Evolutionary conservation across 2,113 vertebrate species (phyloP).

Genomic region (Psammodynastes pulverulentus): DNA sequence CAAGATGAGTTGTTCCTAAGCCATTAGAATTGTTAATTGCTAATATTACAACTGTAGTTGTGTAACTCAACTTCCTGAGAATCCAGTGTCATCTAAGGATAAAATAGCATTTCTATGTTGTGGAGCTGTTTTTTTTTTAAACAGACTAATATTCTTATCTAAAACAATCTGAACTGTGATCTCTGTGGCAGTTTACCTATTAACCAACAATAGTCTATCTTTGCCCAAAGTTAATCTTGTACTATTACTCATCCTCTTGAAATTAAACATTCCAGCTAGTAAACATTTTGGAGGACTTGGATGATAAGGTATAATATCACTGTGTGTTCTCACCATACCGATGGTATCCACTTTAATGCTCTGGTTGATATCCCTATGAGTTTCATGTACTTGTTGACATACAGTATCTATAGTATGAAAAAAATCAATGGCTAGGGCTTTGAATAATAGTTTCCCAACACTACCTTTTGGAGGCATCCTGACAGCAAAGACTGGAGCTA

Average conservation of each 20-base stretch:
- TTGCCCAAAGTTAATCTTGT: background rate
- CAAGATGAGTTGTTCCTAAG: background rate
- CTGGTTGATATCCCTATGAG: background rate
- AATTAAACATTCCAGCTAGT: background rate
- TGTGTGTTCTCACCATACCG: background rate
- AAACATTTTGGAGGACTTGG: background rate
- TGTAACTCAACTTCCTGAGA: background rate
- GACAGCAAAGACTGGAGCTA: background rate
- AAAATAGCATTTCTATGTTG: background rate
- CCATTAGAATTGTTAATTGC: background rate
- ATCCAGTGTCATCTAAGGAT: background rate
- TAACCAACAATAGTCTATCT: background rate
- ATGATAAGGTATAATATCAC: background rate
- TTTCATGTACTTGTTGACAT: background rate
- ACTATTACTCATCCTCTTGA: background rate
- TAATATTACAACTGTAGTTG: background rate
- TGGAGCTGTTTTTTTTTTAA: background rate
- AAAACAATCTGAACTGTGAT: background rate
- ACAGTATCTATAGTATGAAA: background rate
- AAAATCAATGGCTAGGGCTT: background rate
- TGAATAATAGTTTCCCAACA: background rate
- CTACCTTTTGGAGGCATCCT: background rate
- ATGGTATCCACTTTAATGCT: background rate
- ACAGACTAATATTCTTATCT: background rate
- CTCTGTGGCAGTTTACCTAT: background rate